Conservation (phyloP, 92 coral and sea anemone genomes). For the Phenganax subtilis region DNA sequence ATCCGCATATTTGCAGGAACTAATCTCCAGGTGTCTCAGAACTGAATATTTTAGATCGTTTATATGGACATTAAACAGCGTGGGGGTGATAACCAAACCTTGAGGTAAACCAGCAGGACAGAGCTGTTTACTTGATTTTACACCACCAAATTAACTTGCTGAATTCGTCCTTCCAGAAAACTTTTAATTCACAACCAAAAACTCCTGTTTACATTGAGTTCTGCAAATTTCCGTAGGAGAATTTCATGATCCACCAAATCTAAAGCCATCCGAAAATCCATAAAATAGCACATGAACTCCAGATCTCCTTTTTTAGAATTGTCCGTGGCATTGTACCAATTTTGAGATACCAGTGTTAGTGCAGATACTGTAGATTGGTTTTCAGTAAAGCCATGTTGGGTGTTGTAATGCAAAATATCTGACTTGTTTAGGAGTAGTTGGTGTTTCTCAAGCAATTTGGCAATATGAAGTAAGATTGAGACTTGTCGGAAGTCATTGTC, state of each 20-base stretch:
- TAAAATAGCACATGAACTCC: slow-evolving; percentile 24
- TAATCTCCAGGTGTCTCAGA: not conserved
- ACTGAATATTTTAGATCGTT: not conserved
- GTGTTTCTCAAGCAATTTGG: slow-evolving; percentile 23
- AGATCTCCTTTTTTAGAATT: slow-evolving; percentile 12
- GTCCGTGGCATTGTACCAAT: slow-evolving; percentile 25
- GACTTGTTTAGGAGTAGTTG: slow-evolving; percentile 25
- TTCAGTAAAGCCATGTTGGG: slow-evolving; percentile 27
- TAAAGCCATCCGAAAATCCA: slow-evolving; percentile 32
- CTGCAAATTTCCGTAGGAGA: slow-evolving; percentile 24
- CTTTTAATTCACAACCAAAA: slow-evolving; percentile 6
- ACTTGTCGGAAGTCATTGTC: slow-evolving; percentile 45
- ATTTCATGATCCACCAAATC: slow-evolving; percentile 35
- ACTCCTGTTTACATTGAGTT: slow-evolving; percentile 3
- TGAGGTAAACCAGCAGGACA: too few relatives aligned
- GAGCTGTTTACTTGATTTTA: not conserved
- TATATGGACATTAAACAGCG: too few relatives aligned
- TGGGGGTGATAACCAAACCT: too few relatives aligned
- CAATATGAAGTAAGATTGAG: slow-evolving; percentile 35
- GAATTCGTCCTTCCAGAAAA: slow-evolving; percentile 13
- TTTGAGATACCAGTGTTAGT: not conserved
- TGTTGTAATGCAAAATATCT: slow-evolving; percentile 16
- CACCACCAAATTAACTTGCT: slow-evolving; percentile 27
- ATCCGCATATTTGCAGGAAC: slow-evolving; percentile 1
- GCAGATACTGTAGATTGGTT: slow-evolving; percentile 26